Base-by-base conservation (phyloP, 2,888 invertebrate genomes). In the Colostygia pectinataria region DNA sequence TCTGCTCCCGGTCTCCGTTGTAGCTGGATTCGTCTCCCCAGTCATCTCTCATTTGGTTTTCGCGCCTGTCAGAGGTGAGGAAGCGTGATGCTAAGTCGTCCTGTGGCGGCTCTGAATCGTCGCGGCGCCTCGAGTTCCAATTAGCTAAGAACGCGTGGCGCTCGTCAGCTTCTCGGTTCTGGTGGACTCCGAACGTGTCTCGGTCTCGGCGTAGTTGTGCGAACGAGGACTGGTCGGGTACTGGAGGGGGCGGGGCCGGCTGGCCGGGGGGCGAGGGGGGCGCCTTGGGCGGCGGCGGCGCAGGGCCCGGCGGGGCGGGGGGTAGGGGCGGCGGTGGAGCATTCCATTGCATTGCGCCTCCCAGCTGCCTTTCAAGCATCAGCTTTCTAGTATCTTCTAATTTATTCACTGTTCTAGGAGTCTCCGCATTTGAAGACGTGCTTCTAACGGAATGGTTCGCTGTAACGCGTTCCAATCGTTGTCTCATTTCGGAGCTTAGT, bases 401-500 rank as follows among this genome's bases (percentile, higher is more conserved):
- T 72, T 97, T 96, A 38, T 97, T 94, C 13, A 94, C 92, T 0
- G 93, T 92, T 0, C 95, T 91, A 1, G 94, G 93, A 55, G 93
- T 93, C 61, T 96, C 95, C 0, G 92, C 91, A 6, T 91, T 90
- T 13, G 93, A 93, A 9, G 95, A 95, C 4, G 95, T 92, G 7
- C 95, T 95, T 13, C 97, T 91, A 0, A 97, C 94, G 1, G 96
- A 97, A 76, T 97, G 97, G 64, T 95, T 96, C 0, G 97, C 95
- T 0, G 97, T 97, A 0, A 97, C 97, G 74, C 95, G 93, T 76
- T 98, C 98, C 51, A 98, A 77, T 56, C 97, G 92, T 68, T 96
- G 95, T 8, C 97, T 92, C 97, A 98, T 98, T 85, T 98, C 97
- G 0, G 96, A 95, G 71, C 97, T 97, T 5, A 98, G 92, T 67